Base-by-base conservation (phyloP, 2,888 invertebrate genomes). In the Drosophila buzzatii region DNA sequence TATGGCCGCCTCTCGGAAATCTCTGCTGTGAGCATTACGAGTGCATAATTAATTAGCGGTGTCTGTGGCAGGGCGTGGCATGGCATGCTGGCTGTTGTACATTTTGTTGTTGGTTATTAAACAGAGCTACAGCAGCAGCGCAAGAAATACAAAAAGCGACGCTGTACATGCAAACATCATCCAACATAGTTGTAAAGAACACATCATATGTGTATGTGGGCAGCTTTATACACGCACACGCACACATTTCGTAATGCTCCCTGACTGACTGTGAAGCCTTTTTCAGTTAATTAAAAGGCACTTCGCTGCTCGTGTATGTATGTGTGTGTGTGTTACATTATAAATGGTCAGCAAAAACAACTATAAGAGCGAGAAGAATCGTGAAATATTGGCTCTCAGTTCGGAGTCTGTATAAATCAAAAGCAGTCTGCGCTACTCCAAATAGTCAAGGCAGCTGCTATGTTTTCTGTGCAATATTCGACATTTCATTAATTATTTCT, bases 271-370 rank as follows among this genome's bases (percentile, higher is more conserved):
- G 71, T 67, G 80, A 76, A 77, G 81, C 81, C 76, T 74, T 82
- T 81, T 81, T 76, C 81, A 81, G 81, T 81, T 81, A 81, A 81
- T 81, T 81, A 81, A 81, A 76, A 80, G 80, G 76, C 65, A 76
- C 81, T 82, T 82, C 23, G 64, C 56, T 59, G 42, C 49, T 6
- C 39, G 14, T 35, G 27, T 71, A 58, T 62, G 44, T 37, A n/a
- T 33, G 18, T n/a, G 8, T 44, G 47, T 39, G 69, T 73, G 73
- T 57, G 70, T 60, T 70, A 69, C 68, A 73, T 70, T 80, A 73
- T 72, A 69, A 77, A 73, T 65, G 70, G 81, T 60, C 81, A 79
- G 58, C 51, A 44, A 53, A 53, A 79, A 70, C 58, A 79, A n/a
- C 70, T 67, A 74, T 7, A 7, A 55, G 69, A 79, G 16, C 49